These are phyloP conservation scores for Lichenostomus cassidix DNA, from an alignment of 2,113 vertebrate genomes.

Conservation along the genomic window DNA sequence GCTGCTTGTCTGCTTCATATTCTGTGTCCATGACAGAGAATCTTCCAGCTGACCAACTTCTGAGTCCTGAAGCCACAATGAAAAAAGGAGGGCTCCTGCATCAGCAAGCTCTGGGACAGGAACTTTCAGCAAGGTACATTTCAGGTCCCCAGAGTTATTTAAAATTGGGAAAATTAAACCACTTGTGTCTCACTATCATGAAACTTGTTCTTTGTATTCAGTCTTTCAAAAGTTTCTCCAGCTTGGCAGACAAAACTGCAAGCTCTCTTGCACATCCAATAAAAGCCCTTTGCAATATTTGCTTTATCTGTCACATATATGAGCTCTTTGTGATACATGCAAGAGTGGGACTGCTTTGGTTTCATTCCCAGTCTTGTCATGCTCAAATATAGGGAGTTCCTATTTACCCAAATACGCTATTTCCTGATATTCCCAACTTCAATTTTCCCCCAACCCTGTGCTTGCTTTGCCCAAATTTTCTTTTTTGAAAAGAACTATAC, in stretches of 20 bases:
- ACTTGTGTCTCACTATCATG: background rate
- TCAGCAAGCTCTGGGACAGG: background rate
- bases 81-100: accelerated
- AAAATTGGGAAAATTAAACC: background rate
- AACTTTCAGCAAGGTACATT: background rate
- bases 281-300: background rate
- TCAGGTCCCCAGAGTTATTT: background rate
- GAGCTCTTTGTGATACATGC: background rate
- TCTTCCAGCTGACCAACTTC: background rate
- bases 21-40: background rate
- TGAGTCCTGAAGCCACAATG: accelerated
- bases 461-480: background rate
- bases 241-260: background rate
- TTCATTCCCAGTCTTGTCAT: background rate
- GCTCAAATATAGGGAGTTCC: background rate
- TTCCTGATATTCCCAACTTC: background rate
- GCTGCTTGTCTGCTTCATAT: background rate
- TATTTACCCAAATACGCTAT: background rate
- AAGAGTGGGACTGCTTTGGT: background rate
- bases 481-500: background rate
- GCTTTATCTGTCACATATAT: background rate
- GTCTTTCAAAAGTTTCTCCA: background rate
- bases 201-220: background rate
- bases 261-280: too few species aligned
- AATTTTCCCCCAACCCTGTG: background rate